Percentiles rank a stretch among this genome's conserved stretches.
Conservation (phyloP, 2,797 vertebrate genomes). For the Diceros bicornis region DNA sequence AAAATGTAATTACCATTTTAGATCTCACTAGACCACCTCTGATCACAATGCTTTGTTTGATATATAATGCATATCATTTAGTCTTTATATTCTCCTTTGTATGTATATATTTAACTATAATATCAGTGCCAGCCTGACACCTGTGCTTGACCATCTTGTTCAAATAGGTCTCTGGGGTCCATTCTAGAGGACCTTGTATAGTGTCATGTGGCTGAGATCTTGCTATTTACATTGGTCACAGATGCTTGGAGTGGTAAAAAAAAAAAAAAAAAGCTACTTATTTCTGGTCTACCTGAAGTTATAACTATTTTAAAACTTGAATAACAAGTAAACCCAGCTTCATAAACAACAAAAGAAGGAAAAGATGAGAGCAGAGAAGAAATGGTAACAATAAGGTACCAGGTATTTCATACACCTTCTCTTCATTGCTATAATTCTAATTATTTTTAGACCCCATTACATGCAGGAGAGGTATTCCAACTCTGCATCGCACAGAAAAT, state of each 20-base stretch:
- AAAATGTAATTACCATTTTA: conserved; percentile 40
- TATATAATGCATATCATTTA: neutral
- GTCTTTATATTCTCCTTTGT: neutral
- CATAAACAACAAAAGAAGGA: conserved; percentile 11
- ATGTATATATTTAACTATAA: neutral
- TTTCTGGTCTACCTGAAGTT: neutral
- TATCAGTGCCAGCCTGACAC: neutral
- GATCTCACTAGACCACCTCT: neutral
- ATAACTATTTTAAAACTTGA: neutral
- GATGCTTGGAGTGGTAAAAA: neutral
- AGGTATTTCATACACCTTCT: neutral
- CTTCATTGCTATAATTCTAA: neutral
- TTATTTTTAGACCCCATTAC: conserved; percentile 11
- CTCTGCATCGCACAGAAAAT: neutral
- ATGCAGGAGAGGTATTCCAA: neutral
- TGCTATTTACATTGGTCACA: neutral
- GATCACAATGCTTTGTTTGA: conserved; percentile 22
- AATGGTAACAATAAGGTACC: neutral
- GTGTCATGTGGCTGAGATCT: neutral
- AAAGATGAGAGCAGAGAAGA: neutral
- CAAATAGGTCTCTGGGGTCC: neutral
- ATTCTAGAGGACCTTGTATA: neutral
- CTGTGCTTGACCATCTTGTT: neutral
- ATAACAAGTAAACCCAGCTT: conserved; percentile 35
- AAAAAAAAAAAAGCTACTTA: neutral